phyloP scores from a whole-genome alignment of 2,113 vertebrate species.

The Lepisosteus osseus region DNA sequence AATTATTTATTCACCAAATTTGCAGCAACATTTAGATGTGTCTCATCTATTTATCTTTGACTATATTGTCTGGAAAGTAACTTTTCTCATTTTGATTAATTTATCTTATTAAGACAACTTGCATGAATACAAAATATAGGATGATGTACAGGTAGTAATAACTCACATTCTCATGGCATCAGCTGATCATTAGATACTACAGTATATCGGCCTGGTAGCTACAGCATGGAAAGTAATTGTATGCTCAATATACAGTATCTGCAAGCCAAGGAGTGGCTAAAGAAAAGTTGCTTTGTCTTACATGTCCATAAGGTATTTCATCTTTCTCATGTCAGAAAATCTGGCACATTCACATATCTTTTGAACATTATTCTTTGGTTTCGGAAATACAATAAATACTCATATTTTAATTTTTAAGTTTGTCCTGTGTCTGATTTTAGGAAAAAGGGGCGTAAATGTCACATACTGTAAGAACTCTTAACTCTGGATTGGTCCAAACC shows the following conservation, averaged over 20 bases:
- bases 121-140: slow-evolving; percentile 41
- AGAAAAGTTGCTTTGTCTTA: slow-evolving; percentile 22
- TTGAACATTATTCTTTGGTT: neutral
- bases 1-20: slow-evolving; percentile 39
- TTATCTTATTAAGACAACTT: slow-evolving; percentile 29
- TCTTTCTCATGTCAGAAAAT: slow-evolving; percentile 24
- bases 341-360: slow-evolving; percentile 2
- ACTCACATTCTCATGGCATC: slow-evolving; percentile 53
- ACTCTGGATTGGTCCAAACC: too few species aligned
- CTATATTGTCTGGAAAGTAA: slow-evolving; percentile 50
- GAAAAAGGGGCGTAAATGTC: too few species aligned
- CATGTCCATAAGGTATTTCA: slow-evolving; percentile 28
- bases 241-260: slow-evolving; percentile 48
- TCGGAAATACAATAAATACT: too few species aligned
- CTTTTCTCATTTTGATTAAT: slow-evolving; percentile 48
- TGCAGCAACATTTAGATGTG: slow-evolving; percentile 36
- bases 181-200: slow-evolving; percentile 71
- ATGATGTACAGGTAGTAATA: slow-evolving; percentile 36
- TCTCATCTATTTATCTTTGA: slow-evolving; percentile 43
- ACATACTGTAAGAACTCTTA: too few species aligned
- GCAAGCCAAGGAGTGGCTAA: slow-evolving; percentile 39
- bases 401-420: too few species aligned
- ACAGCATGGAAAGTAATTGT: slow-evolving; percentile 62
- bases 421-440: too few species aligned
- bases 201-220: slow-evolving; percentile 49